phyloP scores from a whole-genome alignment of 2,888 invertebrate genomes.

The Autographa gamma region DNA sequence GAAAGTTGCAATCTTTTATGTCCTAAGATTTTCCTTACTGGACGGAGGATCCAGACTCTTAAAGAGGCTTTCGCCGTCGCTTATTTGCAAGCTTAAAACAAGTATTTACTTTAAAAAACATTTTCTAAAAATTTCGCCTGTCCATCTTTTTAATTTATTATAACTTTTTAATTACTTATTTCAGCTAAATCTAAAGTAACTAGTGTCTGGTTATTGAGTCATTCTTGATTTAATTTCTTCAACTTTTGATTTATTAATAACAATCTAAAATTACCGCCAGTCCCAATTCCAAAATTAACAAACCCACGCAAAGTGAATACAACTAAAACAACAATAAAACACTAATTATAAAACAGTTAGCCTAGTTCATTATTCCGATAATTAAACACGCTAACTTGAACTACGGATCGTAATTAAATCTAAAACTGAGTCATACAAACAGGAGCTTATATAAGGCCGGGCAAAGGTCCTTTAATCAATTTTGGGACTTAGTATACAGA shows the following conservation, averaged over 20 bases:
- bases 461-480: conserved; percentile 50
- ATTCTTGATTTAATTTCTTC: too few species aligned
- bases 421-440: conserved; percentile 37
- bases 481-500: conserved; percentile 29
- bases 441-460: conserved; percentile 14
- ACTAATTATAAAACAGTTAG: neutral
- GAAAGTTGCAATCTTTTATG: neutral
- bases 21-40: neutral
- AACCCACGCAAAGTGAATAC: neutral
- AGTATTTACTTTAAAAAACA: neutral
- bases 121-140: neutral
- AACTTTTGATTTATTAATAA: neutral
- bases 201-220: too few species aligned
- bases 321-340: conserved; percentile 11
- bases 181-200: too few species aligned
- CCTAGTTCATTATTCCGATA: conserved; percentile 15
- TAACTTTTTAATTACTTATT: neutral
- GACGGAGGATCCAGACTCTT: neutral
- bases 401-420: conserved; percentile 33
- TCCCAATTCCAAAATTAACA: neutral
- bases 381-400: conserved; percentile 18
- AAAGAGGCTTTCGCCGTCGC: neutral
- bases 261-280: neutral
- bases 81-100: neutral
- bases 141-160: neutral